phyloP scores from a whole-genome alignment of 1,140 invertebrate species.

The Drosophila erecta region DNA sequence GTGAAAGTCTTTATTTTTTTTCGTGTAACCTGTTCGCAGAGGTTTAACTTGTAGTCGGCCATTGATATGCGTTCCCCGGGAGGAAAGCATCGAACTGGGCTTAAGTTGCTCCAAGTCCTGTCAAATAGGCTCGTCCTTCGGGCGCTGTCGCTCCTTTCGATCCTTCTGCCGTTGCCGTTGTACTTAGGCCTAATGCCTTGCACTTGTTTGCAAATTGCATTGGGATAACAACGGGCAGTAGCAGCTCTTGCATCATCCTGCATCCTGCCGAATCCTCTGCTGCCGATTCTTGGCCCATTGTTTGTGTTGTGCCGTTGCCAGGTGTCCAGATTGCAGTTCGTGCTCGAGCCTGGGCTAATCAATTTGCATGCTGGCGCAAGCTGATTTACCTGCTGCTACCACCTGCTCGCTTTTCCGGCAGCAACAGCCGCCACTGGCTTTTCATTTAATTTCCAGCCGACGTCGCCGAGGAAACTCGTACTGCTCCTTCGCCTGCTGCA shows the following conservation, averaged over 20 bases:
- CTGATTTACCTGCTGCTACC: slow-evolving; percentile 33
- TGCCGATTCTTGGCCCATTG: slow-evolving; percentile 15
- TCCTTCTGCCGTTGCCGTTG: slow-evolving; percentile 54
- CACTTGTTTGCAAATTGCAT: slow-evolving; percentile 77
- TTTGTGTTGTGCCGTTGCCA: slow-evolving; percentile 21
- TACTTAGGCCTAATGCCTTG: slow-evolving; percentile 70
- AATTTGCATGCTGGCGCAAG: slow-evolving; percentile 62
- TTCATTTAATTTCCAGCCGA: slow-evolving; percentile 52
- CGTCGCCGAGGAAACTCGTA: neutral
- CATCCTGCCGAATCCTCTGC: neutral
- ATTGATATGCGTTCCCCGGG: slow-evolving; percentile 21
- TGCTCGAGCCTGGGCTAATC: slow-evolving; percentile 48
- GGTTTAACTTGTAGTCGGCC: slow-evolving; percentile 51
- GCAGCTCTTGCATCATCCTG: slow-evolving; percentile 16
- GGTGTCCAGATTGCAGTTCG: slow-evolving; percentile 44
- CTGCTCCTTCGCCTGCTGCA: slow-evolving; percentile 24
- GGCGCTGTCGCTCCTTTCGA: slow-evolving; percentile 29
- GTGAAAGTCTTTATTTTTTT: neutral
- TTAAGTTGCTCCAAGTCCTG: slow-evolving; percentile 2
- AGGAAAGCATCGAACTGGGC: slow-evolving; percentile 16
- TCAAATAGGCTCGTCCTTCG: slow-evolving; percentile 27
- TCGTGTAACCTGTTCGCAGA: slow-evolving; percentile 14
- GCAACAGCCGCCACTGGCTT: slow-evolving; percentile 17
- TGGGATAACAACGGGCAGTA: slow-evolving; percentile 61
- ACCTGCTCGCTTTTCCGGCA: slow-evolving; percentile 5